These are phyloP conservation scores for Athetis lepigone DNA, from an alignment of 2,888 invertebrate genomes.

Conservation along the genomic window DNA sequence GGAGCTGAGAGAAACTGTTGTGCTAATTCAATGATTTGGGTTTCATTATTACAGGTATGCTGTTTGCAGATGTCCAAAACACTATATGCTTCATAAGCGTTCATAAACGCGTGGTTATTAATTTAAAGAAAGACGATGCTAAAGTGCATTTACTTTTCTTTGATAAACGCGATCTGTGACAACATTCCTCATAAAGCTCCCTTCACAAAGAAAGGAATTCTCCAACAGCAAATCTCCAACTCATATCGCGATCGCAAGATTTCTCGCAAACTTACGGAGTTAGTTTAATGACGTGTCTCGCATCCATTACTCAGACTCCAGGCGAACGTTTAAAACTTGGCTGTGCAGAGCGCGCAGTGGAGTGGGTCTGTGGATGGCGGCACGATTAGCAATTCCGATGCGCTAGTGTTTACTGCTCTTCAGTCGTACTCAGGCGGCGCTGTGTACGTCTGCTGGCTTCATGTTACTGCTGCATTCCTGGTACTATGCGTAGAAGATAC, in stretches of 20 bases:
- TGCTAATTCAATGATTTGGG: too few species aligned
- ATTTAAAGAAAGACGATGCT: too few species aligned
- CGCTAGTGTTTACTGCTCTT: constrained; percentile 60
- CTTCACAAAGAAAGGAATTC: constrained; percentile 8
- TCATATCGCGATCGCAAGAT: constrained; percentile 30
- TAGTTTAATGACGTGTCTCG: constrained; percentile 56
- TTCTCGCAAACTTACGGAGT: constrained; percentile 35
- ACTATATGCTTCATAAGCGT: too few species aligned
- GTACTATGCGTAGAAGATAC: constrained; percentile 2
- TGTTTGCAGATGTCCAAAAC: too few species aligned
- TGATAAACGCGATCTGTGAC: not conserved
- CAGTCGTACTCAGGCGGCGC: constrained; percentile 47
- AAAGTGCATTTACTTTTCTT: not conserved
- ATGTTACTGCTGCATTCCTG: constrained; percentile 15
- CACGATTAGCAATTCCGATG: constrained; percentile 68
- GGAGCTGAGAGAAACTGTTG: too few species aligned
- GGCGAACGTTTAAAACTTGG: constrained; percentile 44
- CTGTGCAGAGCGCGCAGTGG: constrained; percentile 55
- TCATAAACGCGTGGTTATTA: too few species aligned
- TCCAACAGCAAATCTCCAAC: not conserved
- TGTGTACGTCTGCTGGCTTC: constrained; percentile 18
- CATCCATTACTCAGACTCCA: constrained; percentile 54
- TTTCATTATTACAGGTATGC: too few species aligned
- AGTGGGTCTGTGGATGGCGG: constrained; percentile 55
- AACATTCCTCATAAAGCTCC: constrained; percentile 6